These are phyloP conservation scores for Parambassis ranga DNA, from an alignment of 2,797 vertebrate species.

Conservation along the genomic window DNA sequence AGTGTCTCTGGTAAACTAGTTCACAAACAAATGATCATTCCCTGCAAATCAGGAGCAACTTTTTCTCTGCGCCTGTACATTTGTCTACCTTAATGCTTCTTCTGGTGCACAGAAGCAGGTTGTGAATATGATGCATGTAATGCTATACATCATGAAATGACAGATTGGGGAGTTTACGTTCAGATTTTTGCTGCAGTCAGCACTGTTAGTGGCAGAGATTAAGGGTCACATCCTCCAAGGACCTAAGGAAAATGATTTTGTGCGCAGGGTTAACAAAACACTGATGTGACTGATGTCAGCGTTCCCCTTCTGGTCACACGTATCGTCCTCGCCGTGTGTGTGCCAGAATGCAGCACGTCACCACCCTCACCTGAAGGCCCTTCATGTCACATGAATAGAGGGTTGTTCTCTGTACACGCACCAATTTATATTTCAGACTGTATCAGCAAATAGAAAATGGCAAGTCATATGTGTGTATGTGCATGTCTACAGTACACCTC, in stretches of 20 bases:
- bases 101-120: constrained; percentile 1
- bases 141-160: constrained; percentile 31
- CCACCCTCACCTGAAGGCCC: background rate
- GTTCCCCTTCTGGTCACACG: background rate
- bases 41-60: too few species aligned
- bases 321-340: background rate
- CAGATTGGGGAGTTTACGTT: constrained; percentile 33
- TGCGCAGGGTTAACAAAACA: constrained; percentile 13
- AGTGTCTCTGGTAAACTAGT: too few species aligned
- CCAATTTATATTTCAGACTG: constrained; percentile 1
- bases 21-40: too few species aligned
- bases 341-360: background rate
- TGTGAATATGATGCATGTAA: constrained; percentile 25
- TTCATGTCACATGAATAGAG: background rate
- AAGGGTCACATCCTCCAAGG: constrained; percentile 25
- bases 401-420: background rate
- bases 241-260: constrained; percentile 4
- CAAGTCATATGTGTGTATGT: background rate
- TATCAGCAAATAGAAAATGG: constrained; percentile 21
- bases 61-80: too few species aligned
- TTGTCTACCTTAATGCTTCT: constrained; percentile 1
- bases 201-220: constrained; percentile 32
- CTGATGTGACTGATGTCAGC: constrained; percentile 13
- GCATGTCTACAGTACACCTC: constrained; percentile 22
- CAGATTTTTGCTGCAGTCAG: constrained; percentile 38